Base-by-base conservation (phyloP, 2,888 invertebrate genomes). In the Alviniconcha strummeri region DNA sequence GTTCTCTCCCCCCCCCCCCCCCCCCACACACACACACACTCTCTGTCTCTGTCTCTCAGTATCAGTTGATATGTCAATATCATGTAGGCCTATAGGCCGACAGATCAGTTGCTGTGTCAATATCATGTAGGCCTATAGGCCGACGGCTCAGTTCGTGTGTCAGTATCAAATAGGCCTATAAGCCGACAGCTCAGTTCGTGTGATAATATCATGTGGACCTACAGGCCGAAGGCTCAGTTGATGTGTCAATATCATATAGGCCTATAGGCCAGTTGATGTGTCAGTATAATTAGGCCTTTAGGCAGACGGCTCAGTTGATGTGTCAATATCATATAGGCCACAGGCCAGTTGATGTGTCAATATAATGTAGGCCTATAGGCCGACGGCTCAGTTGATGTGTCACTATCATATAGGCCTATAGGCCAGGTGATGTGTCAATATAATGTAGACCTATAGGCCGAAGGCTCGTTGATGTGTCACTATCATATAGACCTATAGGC, bases 21-120 rank as follows among this genome's bases (percentile, higher is more conserved):
- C n/a, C n/a, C n/a, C n/a, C n/a, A n/a, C n/a, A n/a, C n/a, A n/a
- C n/a, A n/a, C n/a, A n/a, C n/a, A n/a, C n/a, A n/a, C n/a, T n/a
- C n/a, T n/a, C n/a, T n/a, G n/a, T n/a, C n/a, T 80, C 57, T 80
- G 5, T 80, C 57, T 80, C 19, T 80, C 17, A 19, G n/a, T 64
- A 7, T 67, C n/a, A 56, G n/a, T 79, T 56, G 55, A 55, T 57
- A 5, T 79, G n/a, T 79, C 9, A 56, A 1, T 19, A 8, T 57
- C 8, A 56, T 17, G 15, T 13, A 9, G 15, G 1, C 15, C 64
- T 15, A 9, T 64, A 15, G 15, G 11, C 64, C 15, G 64, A 9
- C 15, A 4, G 15, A 1, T 79, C n/a, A 56, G 57, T 79, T 17
- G 55, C 3, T 57, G 56, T 79, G n/a, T 79, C 9, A 56, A 1